Percentiles rank a stretch among this genome's conserved stretches.
Conservation (phyloP, 1,140 invertebrate genomes). For the Microplitis demolitor region DNA sequence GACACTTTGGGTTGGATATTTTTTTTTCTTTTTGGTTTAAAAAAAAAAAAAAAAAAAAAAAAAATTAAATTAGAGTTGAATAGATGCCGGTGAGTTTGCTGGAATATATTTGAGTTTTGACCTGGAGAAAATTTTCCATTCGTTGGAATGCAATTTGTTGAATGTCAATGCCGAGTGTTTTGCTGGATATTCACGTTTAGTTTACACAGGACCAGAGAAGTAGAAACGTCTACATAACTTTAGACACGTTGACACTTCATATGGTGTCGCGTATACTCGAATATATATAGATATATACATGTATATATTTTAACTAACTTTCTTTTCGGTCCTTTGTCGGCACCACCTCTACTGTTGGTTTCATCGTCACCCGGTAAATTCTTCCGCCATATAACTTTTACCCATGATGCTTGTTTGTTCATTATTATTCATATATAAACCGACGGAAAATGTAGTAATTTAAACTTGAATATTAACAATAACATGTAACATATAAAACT, state of each 20-base stretch:
- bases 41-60: constrained; percentile 4
- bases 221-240: neutral
- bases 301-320: neutral
- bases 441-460: too few species aligned
- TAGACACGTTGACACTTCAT: neutral
- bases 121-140: neutral
- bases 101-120: neutral
- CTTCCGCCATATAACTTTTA: too few species aligned
- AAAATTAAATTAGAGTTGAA: neutral
- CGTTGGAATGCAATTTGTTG: constrained; percentile 27
- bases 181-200: neutral
- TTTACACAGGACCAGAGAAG: neutral
- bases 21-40: neutral
- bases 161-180: constrained; percentile 22
- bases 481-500: too few species aligned
- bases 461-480: too few species aligned
- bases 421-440: too few species aligned
- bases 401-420: too few species aligned
- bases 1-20: too few species aligned
- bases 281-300: neutral
- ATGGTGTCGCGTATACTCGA: neutral
- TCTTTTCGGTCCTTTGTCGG: neutral
- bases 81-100: too few species aligned
- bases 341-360: neutral
- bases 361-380: too few species aligned